A percentile compares a stretch with the other conserved stretches of the same genome.
Evolutionary conservation across 2,888 invertebrate genomes (phyloP).

Genomic region (Hydrotaea diabolus): DNA sequence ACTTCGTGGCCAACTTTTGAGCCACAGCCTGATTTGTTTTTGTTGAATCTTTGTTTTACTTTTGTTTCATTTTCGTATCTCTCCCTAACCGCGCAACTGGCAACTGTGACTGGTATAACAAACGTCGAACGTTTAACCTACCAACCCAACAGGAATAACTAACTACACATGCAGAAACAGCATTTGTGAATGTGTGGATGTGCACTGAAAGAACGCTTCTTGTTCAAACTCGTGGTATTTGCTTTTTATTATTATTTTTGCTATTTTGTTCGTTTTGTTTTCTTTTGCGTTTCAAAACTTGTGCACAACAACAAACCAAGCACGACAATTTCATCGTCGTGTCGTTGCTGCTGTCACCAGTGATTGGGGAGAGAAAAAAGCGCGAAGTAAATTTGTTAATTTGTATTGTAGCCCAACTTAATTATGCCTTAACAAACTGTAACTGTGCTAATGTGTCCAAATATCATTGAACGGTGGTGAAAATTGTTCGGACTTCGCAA

Average conservation of each 20-base stretch:
- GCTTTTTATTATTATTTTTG: slow-evolving; percentile 41
- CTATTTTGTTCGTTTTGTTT: slow-evolving; percentile 43
- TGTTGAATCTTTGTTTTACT: not conserved
- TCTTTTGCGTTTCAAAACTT: slow-evolving; percentile 66
- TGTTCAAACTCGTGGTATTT: slow-evolving; percentile 52
- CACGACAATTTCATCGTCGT: too few relatives aligned
- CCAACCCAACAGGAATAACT: not conserved
- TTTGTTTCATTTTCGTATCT: not conserved
- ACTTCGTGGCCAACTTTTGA: not conserved
- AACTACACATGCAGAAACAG: not conserved
- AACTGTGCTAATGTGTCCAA: not conserved
- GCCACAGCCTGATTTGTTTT: slow-evolving; percentile 2
- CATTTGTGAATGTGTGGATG: not conserved
- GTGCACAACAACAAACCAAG: slow-evolving; percentile 20
- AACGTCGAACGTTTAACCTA: too few relatives aligned
- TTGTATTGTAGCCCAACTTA: slow-evolving; percentile 2
- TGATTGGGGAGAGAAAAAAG: slow-evolving; percentile 41
- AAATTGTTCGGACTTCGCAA: not conserved
- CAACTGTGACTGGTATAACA: not conserved
- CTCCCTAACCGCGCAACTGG: not conserved
- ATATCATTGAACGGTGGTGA: not conserved
- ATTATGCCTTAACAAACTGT: slow-evolving; percentile 32
- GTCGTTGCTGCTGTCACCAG: too few relatives aligned
- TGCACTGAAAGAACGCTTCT: slow-evolving; percentile 31
- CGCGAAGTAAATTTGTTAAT: slow-evolving; percentile 50